A percentile compares a stretch with the other conserved stretches of the same genome.
phyloP scores from a whole-genome alignment of 2,113 vertebrate species.

The Chloropsis hardwickii region DNA sequence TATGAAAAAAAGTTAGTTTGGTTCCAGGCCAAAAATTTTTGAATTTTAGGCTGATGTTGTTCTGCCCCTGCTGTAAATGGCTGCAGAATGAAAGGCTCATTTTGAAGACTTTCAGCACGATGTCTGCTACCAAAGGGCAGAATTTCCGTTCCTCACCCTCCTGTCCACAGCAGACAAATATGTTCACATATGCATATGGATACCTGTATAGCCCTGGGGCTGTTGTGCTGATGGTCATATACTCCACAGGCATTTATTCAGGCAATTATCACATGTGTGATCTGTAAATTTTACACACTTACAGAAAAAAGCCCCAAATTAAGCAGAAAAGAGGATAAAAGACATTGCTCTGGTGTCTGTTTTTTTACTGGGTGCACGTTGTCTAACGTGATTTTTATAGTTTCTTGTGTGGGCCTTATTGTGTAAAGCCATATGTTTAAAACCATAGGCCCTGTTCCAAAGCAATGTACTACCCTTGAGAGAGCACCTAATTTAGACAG shows the following conservation, averaged over 20 bases:
- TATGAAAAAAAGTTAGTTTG: neutral
- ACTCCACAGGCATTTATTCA: neutral
- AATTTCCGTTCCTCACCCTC: neutral
- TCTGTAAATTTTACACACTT: neutral
- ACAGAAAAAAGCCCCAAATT: neutral
- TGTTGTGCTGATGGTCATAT: neutral
- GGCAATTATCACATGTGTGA: neutral
- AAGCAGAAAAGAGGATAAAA: neutral
- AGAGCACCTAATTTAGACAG: neutral
- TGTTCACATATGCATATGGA: neutral
- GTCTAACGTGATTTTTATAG: neutral
- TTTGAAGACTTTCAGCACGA: neutral
- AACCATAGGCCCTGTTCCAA: neutral
- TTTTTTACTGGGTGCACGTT: neutral
- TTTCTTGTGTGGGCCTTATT: neutral
- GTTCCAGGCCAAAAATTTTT: neutral
- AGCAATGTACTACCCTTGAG: neutral
- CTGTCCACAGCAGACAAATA: fast-evolving
- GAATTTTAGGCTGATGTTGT: neutral
- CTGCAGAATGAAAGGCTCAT: neutral
- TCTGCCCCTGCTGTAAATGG: neutral
- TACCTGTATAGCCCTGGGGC: neutral
- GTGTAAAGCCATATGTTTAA: neutral
- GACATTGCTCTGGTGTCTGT: neutral
- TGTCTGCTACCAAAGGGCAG: neutral